A percentile compares a stretch with the other conserved stretches of the same genome.
These are phyloP conservation scores for Catharus bicknelli DNA, from an alignment of 2,113 vertebrate species.

Conservation along the genomic window DNA sequence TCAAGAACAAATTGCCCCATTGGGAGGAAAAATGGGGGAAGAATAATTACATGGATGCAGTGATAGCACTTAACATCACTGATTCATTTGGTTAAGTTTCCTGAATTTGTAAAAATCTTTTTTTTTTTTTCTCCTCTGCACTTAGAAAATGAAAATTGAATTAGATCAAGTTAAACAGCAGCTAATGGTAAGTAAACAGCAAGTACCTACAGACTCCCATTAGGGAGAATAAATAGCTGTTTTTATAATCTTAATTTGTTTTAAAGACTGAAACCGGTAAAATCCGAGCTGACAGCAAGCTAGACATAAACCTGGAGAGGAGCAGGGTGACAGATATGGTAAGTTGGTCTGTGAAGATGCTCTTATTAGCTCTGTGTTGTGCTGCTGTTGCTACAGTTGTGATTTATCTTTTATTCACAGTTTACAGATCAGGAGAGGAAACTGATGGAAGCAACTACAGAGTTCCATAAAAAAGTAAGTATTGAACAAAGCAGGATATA, in stretches of 20 bases:
- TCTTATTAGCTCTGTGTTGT: background rate
- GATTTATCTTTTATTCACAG: constrained; percentile 63
- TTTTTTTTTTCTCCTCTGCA: constrained; percentile 6
- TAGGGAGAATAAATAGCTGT: background rate
- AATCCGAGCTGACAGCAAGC: constrained; percentile 87
- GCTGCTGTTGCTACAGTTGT: background rate
- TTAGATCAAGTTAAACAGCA: constrained; percentile 88
- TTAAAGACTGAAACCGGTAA: constrained; percentile 87
- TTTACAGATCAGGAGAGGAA: constrained; percentile 95
- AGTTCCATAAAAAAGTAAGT: constrained; percentile 88
- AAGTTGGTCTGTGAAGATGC: background rate
- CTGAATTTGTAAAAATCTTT: background rate
- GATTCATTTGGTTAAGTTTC: background rate
- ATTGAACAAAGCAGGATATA: background rate
- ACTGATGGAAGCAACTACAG: constrained; percentile 88
- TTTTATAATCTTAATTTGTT: constrained; percentile 37
- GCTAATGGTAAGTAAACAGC: constrained; percentile 80
- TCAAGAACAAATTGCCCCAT: background rate
- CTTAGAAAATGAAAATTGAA: constrained; percentile 95
- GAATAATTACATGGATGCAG: background rate
- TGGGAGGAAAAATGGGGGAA: background rate
- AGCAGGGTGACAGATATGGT: constrained; percentile 92
- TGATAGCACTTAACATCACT: background rate
- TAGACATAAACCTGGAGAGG: constrained; percentile 94
- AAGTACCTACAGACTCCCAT: background rate